Conservation (phyloP, 2,888 invertebrate genomes). For the Perizoma flavofasciatum region DNA sequence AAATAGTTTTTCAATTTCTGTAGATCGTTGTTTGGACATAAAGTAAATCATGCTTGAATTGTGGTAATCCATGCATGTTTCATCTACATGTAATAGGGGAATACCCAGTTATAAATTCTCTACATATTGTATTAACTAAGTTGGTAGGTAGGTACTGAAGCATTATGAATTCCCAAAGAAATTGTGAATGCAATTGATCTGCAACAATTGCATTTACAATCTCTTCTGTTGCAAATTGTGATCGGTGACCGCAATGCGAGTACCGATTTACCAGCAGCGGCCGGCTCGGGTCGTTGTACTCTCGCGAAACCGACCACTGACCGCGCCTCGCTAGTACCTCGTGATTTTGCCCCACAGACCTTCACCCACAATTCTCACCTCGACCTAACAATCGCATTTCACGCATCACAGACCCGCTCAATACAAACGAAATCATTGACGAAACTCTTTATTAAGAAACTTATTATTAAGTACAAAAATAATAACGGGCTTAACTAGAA, state of each 20-base stretch:
- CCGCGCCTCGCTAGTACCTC: constrained; percentile 39
- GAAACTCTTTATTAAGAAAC: constrained; percentile 80
- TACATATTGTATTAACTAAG: too few relatives aligned
- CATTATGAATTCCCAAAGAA: too few relatives aligned
- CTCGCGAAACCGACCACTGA: constrained; percentile 31
- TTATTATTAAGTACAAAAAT: constrained; percentile 76
- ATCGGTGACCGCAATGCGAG: constrained; percentile 7
- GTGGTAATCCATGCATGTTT: too few relatives aligned
- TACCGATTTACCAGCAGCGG: not conserved
- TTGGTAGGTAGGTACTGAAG: too few relatives aligned
- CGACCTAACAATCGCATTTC: constrained; percentile 66
- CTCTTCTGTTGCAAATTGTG: constrained; percentile 6
- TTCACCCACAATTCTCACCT: constrained; percentile 64
- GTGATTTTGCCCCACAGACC: constrained; percentile 58
- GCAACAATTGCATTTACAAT: constrained; percentile 6
- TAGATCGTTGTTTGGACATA: too few relatives aligned
- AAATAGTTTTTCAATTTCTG: too few relatives aligned
- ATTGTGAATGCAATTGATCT: not conserved
- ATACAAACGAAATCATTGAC: constrained; percentile 70
- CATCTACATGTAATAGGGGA: too few relatives aligned
- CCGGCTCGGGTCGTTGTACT: constrained; percentile 54
- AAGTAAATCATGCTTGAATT: too few relatives aligned
- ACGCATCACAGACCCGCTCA: constrained; percentile 59
- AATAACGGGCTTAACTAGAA: constrained; percentile 63
- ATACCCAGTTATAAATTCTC: too few relatives aligned